These are phyloP conservation scores for Mactra quadrangularis DNA, from an alignment of 1,140 invertebrate species.

Conservation along the genomic window DNA sequence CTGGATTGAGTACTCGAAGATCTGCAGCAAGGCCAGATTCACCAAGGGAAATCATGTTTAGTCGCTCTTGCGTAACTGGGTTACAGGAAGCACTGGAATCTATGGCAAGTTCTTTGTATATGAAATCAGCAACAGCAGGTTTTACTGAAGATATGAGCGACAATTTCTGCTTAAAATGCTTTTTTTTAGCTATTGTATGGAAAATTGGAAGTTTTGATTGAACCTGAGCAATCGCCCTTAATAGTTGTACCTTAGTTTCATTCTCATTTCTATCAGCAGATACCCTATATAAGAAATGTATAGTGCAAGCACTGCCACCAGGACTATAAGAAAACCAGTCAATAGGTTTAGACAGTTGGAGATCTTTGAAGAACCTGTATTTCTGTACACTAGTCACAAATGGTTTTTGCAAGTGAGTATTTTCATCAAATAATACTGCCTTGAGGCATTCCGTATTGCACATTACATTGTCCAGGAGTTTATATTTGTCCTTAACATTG, in stretches of 20 bases:
- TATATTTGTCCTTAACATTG: conserved; percentile 4
- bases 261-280: not conserved
- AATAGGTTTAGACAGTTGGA: conserved; percentile 32
- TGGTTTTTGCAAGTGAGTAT: conserved; percentile 24
- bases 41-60: not conserved
- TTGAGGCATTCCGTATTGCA: no score
- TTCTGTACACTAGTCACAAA: conserved; percentile 16
- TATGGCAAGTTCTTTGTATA: conserved; percentile 20
- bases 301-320: not conserved
- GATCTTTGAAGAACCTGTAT: conserved; percentile 17
- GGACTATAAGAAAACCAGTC: conserved; percentile 4
- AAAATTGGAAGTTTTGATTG: conserved; percentile 14
- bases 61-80: conserved; percentile 10
- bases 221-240: conserved; percentile 17
- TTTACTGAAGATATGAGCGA: conserved; percentile 22
- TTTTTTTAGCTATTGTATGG: conserved; percentile 46
- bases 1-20: conserved; percentile 47
- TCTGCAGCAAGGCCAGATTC: conserved; percentile 5
- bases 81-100: not conserved
- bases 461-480: not conserved
- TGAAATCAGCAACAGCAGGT: conserved; percentile 8
- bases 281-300: not conserved
- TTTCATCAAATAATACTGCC: conserved; percentile 55
- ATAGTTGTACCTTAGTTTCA: conserved; percentile 6
- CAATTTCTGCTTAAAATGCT: conserved; percentile 30